phyloP scores from a whole-genome alignment of 2,113 vertebrate species.

The Triplophysa tibetana region DNA sequence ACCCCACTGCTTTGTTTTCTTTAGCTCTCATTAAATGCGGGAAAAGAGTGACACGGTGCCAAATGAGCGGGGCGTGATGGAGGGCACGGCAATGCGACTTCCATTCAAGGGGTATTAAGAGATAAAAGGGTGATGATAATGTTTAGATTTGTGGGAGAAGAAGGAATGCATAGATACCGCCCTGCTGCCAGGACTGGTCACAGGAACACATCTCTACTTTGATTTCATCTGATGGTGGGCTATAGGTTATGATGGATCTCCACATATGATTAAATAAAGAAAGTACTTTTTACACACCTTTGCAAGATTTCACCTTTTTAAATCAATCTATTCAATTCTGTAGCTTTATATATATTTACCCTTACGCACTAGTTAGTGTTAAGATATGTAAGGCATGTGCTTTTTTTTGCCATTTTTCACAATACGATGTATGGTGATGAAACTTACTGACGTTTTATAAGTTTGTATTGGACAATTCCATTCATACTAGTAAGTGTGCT shows the following conservation, averaged over 20 bases:
- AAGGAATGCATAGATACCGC: constrained; percentile 33
- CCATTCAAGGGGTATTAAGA: constrained; percentile 10
- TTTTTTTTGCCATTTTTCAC: no score
- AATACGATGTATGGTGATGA: no score
- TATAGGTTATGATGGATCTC: neutral
- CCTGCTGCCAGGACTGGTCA: constrained; percentile 28
- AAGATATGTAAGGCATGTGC: no score
- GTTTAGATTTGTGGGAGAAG: constrained; percentile 40
- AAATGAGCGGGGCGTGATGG: constrained; percentile 46
- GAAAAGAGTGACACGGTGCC: constrained; percentile 44
- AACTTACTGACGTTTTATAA: no score
- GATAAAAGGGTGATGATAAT: constrained; percentile 39
- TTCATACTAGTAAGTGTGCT: no score
- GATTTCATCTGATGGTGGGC: constrained; percentile 13
- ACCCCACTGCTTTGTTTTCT: constrained; percentile 38
- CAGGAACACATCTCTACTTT: neutral
- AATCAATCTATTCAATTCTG: no score
- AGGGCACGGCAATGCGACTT: constrained; percentile 36
- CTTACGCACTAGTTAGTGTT: no score
- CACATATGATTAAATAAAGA: neutral
- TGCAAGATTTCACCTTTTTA: neutral
- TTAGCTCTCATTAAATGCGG: constrained; percentile 48
- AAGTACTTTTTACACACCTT: neutral
- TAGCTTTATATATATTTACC: no score
- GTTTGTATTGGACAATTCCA: no score